These are phyloP conservation scores for Caenorhabditis auriculariae DNA, from an alignment of 2,888 invertebrate genomes.

Conservation along the genomic window DNA sequence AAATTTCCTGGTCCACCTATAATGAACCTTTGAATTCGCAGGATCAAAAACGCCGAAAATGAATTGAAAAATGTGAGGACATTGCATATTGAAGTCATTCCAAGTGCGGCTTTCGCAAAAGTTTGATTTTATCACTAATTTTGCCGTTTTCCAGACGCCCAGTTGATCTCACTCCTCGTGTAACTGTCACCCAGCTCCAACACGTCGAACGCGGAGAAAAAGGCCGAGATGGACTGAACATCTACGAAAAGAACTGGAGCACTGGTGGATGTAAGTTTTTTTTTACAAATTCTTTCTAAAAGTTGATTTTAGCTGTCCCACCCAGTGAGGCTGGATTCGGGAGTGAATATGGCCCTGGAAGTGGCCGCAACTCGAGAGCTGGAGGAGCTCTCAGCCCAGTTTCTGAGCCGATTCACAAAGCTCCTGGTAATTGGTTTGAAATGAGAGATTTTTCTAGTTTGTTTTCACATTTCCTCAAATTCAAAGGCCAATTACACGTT, in stretches of 20 bases:
- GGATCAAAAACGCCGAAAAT: too few species aligned
- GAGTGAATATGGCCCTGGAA: constrained; percentile 45
- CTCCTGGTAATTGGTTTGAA: constrained; percentile 1
- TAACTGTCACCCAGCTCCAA: constrained; percentile 57
- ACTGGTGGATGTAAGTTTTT: constrained; percentile 39
- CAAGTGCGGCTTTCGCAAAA: neutral
- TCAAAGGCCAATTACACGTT: too few species aligned
- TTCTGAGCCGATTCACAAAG: constrained; percentile 24
- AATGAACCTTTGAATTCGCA: too few species aligned
- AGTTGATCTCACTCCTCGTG: constrained; percentile 54
- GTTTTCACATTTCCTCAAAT: too few species aligned
- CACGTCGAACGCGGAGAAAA: constrained; percentile 53
- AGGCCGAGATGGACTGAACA: constrained; percentile 53
- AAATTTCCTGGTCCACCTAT: too few species aligned
- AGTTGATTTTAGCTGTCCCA: constrained; percentile 23
- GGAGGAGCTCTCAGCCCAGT: constrained; percentile 27
- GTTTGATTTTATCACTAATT: neutral
- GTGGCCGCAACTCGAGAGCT: constrained; percentile 41
- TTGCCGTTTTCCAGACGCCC: constrained; percentile 37
- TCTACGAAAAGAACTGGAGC: constrained; percentile 59
- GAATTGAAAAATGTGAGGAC: neutral
- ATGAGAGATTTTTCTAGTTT: too few species aligned
- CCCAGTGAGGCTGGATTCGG: constrained; percentile 35
- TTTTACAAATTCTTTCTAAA: neutral
- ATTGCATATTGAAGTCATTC: too few species aligned